Conservation (phyloP, 2,888 invertebrate species). For the Leptopilina drosophilae region DNA sequence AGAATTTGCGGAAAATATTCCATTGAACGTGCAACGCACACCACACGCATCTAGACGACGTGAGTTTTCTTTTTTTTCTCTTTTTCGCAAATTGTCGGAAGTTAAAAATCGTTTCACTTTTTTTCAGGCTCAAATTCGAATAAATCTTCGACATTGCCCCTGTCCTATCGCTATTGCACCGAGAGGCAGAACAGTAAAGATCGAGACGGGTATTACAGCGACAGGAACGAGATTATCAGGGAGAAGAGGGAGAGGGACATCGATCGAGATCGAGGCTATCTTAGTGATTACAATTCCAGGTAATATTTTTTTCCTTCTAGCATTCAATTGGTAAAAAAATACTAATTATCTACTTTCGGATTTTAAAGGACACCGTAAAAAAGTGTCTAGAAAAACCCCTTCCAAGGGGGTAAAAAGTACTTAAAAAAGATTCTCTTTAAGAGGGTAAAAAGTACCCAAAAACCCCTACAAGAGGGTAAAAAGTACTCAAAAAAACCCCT, state of each 20-base stretch:
- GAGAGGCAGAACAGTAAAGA: slow-evolving; percentile 81
- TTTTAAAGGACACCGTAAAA: no score
- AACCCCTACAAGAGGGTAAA: no score
- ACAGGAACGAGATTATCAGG: slow-evolving; percentile 89
- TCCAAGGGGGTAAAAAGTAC: no score
- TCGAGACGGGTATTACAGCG: slow-evolving; percentile 93
- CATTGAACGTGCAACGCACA: slow-evolving; percentile 90
- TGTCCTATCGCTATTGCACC: slow-evolving; percentile 85
- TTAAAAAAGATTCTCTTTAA: no score
- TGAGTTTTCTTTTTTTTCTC: slow-evolving; percentile 79
- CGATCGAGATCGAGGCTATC: slow-evolving; percentile 84
- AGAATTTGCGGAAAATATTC: slow-evolving; percentile 93
- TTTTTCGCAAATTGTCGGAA: neutral
- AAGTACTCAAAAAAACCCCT: no score
- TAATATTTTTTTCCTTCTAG: slow-evolving; percentile 66
- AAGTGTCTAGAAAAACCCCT: no score
- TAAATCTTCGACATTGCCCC: slow-evolving; percentile 89
- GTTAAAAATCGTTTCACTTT: no score
- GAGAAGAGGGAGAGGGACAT: slow-evolving; percentile 85
- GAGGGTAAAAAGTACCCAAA: no score
- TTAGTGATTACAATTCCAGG: slow-evolving; percentile 90
- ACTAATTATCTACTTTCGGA: no score
- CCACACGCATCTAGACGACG: slow-evolving; percentile 91
- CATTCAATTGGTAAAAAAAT: no score
- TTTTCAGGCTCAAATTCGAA: slow-evolving; percentile 83